Evolutionary conservation across 2,113 vertebrate species (phyloP).

Genomic region (Platysteira castanea): DNA sequence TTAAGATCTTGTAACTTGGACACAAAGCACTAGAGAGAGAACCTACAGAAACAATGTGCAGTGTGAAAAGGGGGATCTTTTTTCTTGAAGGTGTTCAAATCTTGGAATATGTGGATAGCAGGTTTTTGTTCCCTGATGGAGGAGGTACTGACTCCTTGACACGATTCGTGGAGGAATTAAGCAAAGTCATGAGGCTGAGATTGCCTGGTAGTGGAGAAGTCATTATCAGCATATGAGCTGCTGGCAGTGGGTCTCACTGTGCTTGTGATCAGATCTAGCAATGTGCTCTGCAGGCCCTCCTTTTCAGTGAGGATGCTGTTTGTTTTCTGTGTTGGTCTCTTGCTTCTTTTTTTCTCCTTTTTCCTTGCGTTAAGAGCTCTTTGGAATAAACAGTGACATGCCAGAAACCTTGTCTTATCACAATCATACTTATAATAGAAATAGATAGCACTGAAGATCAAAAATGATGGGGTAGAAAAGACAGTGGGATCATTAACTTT

Average conservation of each 20-base stretch:
- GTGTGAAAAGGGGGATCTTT: neutral
- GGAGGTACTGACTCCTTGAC: neutral
- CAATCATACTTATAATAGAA: neutral
- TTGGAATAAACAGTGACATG: neutral
- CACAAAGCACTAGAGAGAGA: neutral
- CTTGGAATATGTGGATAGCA: neutral
- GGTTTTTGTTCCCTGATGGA: neutral
- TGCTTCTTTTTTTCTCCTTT: neutral
- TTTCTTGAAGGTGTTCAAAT: neutral
- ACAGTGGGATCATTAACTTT: neutral
- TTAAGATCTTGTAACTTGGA: neutral
- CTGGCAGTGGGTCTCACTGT: neutral
- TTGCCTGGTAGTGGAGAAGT: neutral
- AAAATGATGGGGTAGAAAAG: neutral
- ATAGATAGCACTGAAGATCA: neutral
- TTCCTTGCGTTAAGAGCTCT: neutral
- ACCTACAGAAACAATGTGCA: neutral
- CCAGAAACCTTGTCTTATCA: neutral
- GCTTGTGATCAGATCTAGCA: neutral
- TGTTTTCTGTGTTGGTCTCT: neutral
- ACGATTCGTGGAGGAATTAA: neutral
- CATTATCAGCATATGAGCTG: neutral
- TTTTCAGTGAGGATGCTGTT: neutral
- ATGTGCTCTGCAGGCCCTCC: neutral
- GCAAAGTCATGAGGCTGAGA: neutral